Evolutionary conservation across 2,888 invertebrate species (phyloP), one percentile per base, ranked within the genome.

Genomic region (Sinopyrophorus schimmeli): DNA sequence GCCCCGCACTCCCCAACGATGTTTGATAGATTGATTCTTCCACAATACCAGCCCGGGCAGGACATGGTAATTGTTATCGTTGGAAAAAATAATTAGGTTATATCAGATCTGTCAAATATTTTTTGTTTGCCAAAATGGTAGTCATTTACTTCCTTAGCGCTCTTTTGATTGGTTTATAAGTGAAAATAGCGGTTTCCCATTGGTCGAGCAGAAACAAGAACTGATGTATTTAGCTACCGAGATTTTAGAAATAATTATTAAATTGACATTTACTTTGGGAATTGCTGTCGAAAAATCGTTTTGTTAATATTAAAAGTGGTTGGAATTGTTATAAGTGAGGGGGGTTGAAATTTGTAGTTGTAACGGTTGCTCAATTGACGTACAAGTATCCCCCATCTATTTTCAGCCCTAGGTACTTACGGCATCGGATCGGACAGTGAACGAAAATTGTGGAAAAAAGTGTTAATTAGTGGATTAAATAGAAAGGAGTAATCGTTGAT

Each of bases 1-100:
- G 91, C 86, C 0, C 92, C 92, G 70, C 96, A 96, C 6, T 83
- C 84, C 62, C 88, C 84, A 80, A 86, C 87, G 18, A 77, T 80
- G 76, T 87, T 83, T 3, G 76, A 75, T 1, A 83, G 68, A 39
- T 79, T 71, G 18, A 80, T 80, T 37, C 89, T 81, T 1, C 92
- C 93, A 71, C 93, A 93, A 66, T 92, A 93, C 40, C 84, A 73
- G 0, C 93, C 93, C 7, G 92, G 90, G 69, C 92, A 93, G 9
- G 56, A 55, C 55, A 48, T 54, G 55, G 47, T 44, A 37, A 20
- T 44, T n/a, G 14, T 30, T 15, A 17, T 15, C n/a, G n/a, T 47
- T 49, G 10, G 46, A 47, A 52, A 39, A 49, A 44, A 47, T 50
- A 53, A 30, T 41, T 53, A 60, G 61, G 60, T 63, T 63, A 61